Base-by-base conservation (phyloP, 2,888 invertebrate genomes). In the Syritta pipiens region DNA sequence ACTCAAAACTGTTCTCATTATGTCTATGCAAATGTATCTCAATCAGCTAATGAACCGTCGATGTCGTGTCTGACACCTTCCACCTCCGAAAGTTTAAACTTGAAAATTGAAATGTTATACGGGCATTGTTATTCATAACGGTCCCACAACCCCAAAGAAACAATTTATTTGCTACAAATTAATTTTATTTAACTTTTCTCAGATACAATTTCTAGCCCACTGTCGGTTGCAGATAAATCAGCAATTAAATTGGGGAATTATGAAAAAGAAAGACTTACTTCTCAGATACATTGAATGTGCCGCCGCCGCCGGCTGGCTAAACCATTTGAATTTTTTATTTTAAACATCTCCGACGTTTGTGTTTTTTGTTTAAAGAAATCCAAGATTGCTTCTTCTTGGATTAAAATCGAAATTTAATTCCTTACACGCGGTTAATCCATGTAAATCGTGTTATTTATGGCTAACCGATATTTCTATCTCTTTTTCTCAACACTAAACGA, bases 211-310 rank as follows among this genome's bases (percentile, higher is more conserved):
- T 46, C 28, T 40, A 30, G 26, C 24, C 37, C 19, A 14, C 30
- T 14, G 14, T 26, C 17, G 51, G 63, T 63, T 51, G 35, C 63
- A 44, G 51, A 76, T 71, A 71, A 76, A 76, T 76, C 63, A 76
- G 35, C 71, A 71, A 63, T 51, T 63, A 42, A 76, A 76, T 76
- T 63, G 44, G 76, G 44, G 71, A 69, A 76, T 63, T 76, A 76
- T 76, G 57, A 44, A 59, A 57, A 57, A 51, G 28, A 28, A 0
- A 28, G 28, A 28, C 9, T n/a, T n/a, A n/a, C n/a, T n/a, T n/a
- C n/a, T n/a, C n/a, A n/a, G n/a, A n/a, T n/a, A n/a, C n/a, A n/a
- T n/a, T n/a, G n/a, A n/a, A n/a, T n/a, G n/a, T n/a, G n/a, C n/a
- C n/a, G n/a, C n/a, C n/a, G n/a, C n/a, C n/a, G n/a, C n/a, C n/a